Evolutionary conservation across 2,113 vertebrate species (phyloP), one percentile per base, ranked within the genome.

Genomic region (Leucoraja erinaceus): DNA sequence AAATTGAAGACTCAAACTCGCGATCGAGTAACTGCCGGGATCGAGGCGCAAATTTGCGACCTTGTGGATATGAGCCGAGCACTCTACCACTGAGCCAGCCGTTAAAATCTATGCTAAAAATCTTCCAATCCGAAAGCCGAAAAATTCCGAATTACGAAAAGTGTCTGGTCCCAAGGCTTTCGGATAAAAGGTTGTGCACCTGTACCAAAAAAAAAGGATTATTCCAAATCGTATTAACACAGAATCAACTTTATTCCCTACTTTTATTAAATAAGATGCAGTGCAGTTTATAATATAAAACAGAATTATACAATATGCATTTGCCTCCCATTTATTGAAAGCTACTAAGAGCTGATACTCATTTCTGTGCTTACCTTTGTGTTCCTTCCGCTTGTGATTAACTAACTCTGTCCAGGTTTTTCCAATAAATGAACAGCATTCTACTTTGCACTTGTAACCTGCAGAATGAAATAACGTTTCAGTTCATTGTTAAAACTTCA

Each of bases 331-430:
- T 12, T 14, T 5, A 28, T 4, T 72, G n/a, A 38, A 54, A 16
- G 70, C 38, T 22, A 63, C 31, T n/a, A 84, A 38, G n/a, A 74
- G 38, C 47, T 28, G 25, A 91, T 74, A 11, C 68, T 33, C 81
- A 66, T 6, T 78, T 56, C 20, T 84, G 31, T 74, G 74, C 16
- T 95, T 95, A 98, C 98, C 97, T 96, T 93, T 93, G 93, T 99
- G 98, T 63, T 93, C 93, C 33, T 96, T 95, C 94, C 94, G 96
- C 91, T 94, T 95, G 90, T 99, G 98, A 93, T 97, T 97, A 94
- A 96, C 94, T 93, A 97, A 97, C 61, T 97, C 97, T 0, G 97
- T 97, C 98, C 98, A 99, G 0, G 97, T 99, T 93, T 97, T 97
- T 77, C 95, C 98, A 6, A 95, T 94, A 94, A 97, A 98, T 0